Evolutionary conservation across 2,888 invertebrate species (phyloP).

Genomic region (Scaptomyza polygonia): DNA sequence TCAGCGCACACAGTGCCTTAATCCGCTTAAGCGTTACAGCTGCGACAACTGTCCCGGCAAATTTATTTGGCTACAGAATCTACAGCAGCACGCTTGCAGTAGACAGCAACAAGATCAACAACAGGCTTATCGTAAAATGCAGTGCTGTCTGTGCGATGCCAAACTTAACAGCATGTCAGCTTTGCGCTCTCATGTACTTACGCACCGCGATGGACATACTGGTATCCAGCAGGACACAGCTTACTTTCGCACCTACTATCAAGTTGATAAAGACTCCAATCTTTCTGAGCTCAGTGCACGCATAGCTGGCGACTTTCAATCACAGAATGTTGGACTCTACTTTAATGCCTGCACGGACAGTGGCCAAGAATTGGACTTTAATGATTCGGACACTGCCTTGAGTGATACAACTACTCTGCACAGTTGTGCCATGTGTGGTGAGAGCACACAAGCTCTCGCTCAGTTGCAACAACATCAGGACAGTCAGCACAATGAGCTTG

Average conservation of each 20-base stretch:
- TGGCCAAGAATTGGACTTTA: slow-evolving; percentile 81
- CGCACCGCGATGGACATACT: slow-evolving; percentile 65
- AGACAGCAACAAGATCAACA: slow-evolving; percentile 7
- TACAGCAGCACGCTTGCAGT: slow-evolving; percentile 75
- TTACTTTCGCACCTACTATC: slow-evolving; percentile 56
- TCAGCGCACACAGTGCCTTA: slow-evolving; percentile 83
- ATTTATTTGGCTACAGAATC: slow-evolving; percentile 82
- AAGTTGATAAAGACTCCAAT: slow-evolving; percentile 38
- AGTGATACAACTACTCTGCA: slow-evolving; percentile 43
- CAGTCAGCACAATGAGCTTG: slow-evolving; percentile 76
- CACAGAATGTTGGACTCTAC: slow-evolving; percentile 68
- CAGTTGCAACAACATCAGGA: slow-evolving; percentile 76
- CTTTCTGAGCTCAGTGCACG: slow-evolving; percentile 41
- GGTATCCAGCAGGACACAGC: slow-evolving; percentile 57
- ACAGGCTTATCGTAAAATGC: slow-evolving; percentile 9
- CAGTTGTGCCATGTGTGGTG: slow-evolving; percentile 75
- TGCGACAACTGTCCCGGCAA: slow-evolving; percentile 81
- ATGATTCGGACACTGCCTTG: slow-evolving; percentile 75
- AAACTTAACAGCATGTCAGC: slow-evolving; percentile 53
- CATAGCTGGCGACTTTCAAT: slow-evolving; percentile 64
- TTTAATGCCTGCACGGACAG: slow-evolving; percentile 79
- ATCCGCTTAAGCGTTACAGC: slow-evolving; percentile 68
- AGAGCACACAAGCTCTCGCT: slow-evolving; percentile 54
- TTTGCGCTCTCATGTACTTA: slow-evolving; percentile 68
- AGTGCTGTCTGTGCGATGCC: slow-evolving; percentile 72